Conservation (phyloP, 2,113 vertebrate species). For the Pelecanus crispus region DNA sequence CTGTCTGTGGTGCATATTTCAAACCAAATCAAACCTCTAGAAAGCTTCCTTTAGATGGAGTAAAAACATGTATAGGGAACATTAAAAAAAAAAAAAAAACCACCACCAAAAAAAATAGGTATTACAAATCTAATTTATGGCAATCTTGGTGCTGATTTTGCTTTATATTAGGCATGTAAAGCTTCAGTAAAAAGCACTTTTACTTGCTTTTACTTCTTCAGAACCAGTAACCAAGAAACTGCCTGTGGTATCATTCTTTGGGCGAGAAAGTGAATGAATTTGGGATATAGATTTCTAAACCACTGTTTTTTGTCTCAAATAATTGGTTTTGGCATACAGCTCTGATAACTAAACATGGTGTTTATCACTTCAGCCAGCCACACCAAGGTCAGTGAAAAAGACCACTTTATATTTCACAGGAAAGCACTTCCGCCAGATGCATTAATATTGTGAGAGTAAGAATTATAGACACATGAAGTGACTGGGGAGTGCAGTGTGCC, state of each 20-base stretch:
- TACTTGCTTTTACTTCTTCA: background rate
- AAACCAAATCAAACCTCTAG: background rate
- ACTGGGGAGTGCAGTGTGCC: background rate
- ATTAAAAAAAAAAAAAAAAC: background rate
- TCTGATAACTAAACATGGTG: background rate
- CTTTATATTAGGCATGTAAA: background rate
- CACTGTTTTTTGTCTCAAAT: background rate
- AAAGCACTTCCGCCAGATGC: background rate
- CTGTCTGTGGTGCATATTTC: background rate
- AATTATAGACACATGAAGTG: background rate
- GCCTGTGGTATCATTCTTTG: background rate
- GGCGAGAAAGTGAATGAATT: background rate
- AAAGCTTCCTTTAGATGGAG: background rate
- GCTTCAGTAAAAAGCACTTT: background rate
- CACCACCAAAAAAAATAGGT: background rate
- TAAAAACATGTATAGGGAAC: background rate
- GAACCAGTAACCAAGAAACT: background rate
- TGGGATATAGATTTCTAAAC: background rate
- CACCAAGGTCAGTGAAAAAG: background rate
- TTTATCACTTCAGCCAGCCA: conserved; percentile 8
- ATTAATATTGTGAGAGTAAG: background rate
- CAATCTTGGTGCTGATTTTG: background rate
- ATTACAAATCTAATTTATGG: background rate
- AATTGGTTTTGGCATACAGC: background rate
- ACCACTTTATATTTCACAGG: background rate